These are phyloP conservation scores for Aricia artaxerxes DNA, from an alignment of 2,888 invertebrate species.

Conservation along the genomic window DNA sequence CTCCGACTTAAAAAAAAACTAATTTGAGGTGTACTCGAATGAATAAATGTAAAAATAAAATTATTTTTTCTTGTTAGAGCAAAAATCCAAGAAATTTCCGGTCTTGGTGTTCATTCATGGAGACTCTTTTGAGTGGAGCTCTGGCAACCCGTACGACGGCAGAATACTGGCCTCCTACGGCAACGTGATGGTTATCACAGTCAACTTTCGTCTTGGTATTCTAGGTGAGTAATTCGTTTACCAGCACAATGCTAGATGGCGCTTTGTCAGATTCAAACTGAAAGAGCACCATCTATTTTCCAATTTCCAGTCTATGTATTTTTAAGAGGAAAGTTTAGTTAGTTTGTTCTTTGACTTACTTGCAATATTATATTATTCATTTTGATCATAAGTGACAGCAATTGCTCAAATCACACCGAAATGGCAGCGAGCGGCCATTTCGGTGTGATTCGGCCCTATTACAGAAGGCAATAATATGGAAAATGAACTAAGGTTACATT, in stretches of 20 bases:
- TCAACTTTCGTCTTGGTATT: slow-evolving; percentile 91
- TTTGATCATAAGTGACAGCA: no score
- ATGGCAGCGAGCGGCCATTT: no score
- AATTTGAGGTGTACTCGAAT: background rate
- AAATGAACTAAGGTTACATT: no score
- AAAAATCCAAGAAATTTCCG: slow-evolving; percentile 83
- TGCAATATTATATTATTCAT: no score
- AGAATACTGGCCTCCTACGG: slow-evolving; percentile 95
- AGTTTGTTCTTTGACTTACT: no score
- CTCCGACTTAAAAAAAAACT: background rate
- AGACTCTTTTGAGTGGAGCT: slow-evolving; percentile 98
- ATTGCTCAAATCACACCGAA: no score
- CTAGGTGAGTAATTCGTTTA: slow-evolving; percentile 80
- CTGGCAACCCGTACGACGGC: slow-evolving; percentile 98
- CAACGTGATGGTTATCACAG: slow-evolving; percentile 91
- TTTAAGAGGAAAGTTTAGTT: no score
- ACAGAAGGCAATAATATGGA: no score
- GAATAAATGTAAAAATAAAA: background rate
- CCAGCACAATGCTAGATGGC: background rate
- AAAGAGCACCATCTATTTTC: no score
- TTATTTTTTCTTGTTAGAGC: slow-evolving; percentile 56
- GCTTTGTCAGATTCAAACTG: background rate
- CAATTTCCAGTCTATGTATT: no score
- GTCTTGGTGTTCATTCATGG: slow-evolving; percentile 97
- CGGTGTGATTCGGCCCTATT: no score